These are phyloP conservation scores for Camelus bactrianus DNA, from an alignment of 2,113 vertebrate genomes.

Conservation along the genomic window DNA sequence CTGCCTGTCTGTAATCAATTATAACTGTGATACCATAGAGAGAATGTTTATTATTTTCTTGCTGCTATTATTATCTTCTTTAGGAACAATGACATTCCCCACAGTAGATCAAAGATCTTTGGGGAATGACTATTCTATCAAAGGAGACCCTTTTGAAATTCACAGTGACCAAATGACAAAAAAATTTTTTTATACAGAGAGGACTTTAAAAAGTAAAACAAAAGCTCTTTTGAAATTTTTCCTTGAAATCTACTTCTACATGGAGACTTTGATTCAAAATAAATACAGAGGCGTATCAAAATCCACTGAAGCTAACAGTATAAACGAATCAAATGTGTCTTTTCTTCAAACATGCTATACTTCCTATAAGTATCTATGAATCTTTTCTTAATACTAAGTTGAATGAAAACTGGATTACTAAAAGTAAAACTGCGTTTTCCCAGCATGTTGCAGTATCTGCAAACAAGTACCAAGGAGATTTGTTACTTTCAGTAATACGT, in stretches of 20 bases:
- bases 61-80: conserved; percentile 63
- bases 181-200: conserved; percentile 40
- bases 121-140: background rate
- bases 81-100: conserved; percentile 44
- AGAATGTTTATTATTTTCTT: conserved; percentile 70
- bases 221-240: conserved; percentile 48
- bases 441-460: background rate
- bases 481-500: background rate
- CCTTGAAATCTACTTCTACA: conserved; percentile 7
- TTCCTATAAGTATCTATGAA: background rate
- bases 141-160: conserved; percentile 39
- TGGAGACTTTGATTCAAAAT: conserved; percentile 44
- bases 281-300: conserved; percentile 30
- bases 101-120: conserved; percentile 48
- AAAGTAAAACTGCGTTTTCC: background rate
- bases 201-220: conserved; percentile 31
- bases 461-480: background rate
- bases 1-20: conserved; percentile 21
- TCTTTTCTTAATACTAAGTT: conserved; percentile 5
- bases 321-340: background rate
- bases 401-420: background rate
- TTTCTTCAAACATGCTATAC: background rate
- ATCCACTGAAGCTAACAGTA: background rate
- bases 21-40: conserved; percentile 42
- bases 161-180: conserved; percentile 14